Evolutionary conservation across 2,113 vertebrate genomes (phyloP).

Genomic region (Mesitornis unicolor): DNA sequence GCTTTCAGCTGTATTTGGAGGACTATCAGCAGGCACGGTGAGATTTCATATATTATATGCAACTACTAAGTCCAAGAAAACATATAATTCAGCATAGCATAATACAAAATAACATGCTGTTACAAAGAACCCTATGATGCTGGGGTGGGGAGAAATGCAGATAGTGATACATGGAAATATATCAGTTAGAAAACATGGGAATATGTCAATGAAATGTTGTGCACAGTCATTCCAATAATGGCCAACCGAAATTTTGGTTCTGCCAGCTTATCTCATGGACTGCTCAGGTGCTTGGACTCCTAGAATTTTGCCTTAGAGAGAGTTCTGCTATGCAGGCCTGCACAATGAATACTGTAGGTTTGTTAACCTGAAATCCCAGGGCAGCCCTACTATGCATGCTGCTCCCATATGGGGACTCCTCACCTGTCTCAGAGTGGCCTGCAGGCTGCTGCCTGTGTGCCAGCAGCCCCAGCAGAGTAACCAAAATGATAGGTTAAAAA

Average conservation of each 20-base stretch:
- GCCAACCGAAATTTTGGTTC: background rate
- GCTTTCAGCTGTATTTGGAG: constrained; percentile 46
- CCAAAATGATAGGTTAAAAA: background rate
- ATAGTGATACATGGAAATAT: background rate
- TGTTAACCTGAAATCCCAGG: background rate
- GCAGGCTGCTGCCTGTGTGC: background rate
- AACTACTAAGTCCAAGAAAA: constrained; percentile 6
- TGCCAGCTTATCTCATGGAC: background rate
- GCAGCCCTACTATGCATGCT: background rate
- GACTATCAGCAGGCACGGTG: constrained; percentile 19
- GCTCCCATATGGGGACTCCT: background rate
- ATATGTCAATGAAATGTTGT: background rate
- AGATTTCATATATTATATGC: constrained; percentile 3
- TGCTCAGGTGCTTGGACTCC: background rate
- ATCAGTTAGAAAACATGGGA: background rate
- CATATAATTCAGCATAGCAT: background rate
- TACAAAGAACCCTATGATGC: background rate
- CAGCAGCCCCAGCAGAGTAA: background rate
- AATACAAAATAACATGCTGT: background rate
- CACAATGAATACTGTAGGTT: background rate
- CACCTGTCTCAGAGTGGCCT: background rate
- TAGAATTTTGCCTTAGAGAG: background rate
- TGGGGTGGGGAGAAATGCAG: background rate
- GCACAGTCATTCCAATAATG: background rate
- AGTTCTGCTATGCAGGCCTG: background rate